Evolutionary conservation across 1,140 invertebrate species (phyloP), one percentile per base, ranked within the genome.

Genomic region (Panagrolaimus sp.): DNA sequence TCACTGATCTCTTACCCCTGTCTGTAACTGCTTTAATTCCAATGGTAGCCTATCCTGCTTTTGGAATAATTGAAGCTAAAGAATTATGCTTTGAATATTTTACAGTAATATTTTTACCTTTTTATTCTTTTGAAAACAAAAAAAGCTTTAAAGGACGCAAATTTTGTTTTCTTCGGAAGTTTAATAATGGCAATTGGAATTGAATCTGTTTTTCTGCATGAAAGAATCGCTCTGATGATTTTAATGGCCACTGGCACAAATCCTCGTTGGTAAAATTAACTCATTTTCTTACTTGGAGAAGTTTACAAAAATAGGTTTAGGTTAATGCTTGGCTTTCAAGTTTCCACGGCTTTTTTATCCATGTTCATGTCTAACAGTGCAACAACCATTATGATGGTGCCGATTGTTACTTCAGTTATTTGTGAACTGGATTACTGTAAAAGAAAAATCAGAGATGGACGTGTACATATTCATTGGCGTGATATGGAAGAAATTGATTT

Each of bases 141-240:
- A 7, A 57, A 11, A 16, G 11, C 51, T 51, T 68, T 72, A 46
- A 70, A 84, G 84, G 90, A 92, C 73, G 91, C 90, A 0, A 91
- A 91, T 77, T 90, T 92, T 87, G 89, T 93, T 86, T 92, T 87
- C 74, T 71, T 87, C 11, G 86, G 85, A 8, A 84, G 86, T 20
- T 71, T 93, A 61, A 88, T 92, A 75, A 88, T 92, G 23, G 91
- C 92, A 0, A 87, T 91, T 9, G 90, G 90, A 0, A 89, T 93
- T 5, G 91, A 93, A 84, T 88, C 91, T 76, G 89, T 89, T 67
- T 89, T 90, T 80, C 83, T 93, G 9, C 91, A 93, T 72, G 88
- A 89, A 77, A 86, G 91, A 70, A 88, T 93, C 1, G 91, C 91
- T 0, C 83, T 93, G 20, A 87, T 87, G 71, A 89, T 91, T 4